Base-by-base conservation (phyloP, 2,888 invertebrate genomes). In the Scaptomyza flava region DNA sequence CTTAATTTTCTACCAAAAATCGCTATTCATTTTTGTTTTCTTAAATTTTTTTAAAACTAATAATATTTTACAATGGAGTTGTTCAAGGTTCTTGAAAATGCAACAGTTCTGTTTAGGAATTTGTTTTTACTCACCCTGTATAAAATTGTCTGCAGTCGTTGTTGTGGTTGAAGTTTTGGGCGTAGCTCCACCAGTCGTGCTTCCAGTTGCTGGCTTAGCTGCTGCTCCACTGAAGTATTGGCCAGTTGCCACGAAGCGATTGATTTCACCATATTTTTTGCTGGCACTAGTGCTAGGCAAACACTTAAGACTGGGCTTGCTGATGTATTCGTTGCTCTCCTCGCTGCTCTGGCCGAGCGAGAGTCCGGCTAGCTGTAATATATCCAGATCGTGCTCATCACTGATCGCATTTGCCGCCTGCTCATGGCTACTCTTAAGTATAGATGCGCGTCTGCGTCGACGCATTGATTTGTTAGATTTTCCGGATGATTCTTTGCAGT, bases 281-380 rank as follows among this genome's bases (percentile, higher is more conserved):
- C 90, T 91, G 12, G 91, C 89, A 62, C 91, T 91, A 6, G 91
- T 90, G 12, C 89, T 83, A 7, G 91, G 90, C 45, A 89, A 45
- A 23, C 86, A 89, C 50, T 91, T 89, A 4, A 91, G 75, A 45
- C 89, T 90, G 8, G 91, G 91, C 52, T 91, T 92, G 65, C 90
- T 91, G 1, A 89, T 89, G 48, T 90, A 91, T 36, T 90, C 90
- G 46, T 91, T 91, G 62, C 91, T 92, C 59, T 92, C 92, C 70
- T 92, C 92, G 53, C 92, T 91, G 86, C 93, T 94, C 76, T 94
- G 93, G 0, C 94, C 94, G 41, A 94, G 89, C 31, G 93, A 94
- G 11, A 94, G 91, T 45, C 93, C 94, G 2, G 94, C 93, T 59
- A 94, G 89, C 73, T 93, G 91, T 45, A 94, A 79, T 77, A 94